phyloP scores from a whole-genome alignment of 2,888 invertebrate genomes.

The Nomada fabriciana region DNA sequence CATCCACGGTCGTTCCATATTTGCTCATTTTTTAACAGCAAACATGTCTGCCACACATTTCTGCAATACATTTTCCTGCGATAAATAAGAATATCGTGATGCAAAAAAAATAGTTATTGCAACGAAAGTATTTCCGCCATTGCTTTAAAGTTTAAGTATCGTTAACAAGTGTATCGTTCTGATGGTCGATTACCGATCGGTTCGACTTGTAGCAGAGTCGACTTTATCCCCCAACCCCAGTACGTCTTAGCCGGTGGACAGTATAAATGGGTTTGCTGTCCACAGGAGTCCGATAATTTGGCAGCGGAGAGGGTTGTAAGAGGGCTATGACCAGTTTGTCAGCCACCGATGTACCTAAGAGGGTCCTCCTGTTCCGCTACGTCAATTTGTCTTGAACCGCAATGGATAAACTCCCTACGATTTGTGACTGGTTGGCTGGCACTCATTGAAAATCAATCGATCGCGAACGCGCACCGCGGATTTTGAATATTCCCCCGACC shows the following conservation, averaged over 20 bases:
- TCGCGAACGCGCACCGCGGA: not conserved
- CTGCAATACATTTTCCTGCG: not conserved
- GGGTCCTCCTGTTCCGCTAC: conserved; percentile 67
- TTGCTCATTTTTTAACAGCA: not conserved
- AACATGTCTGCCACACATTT: too few relatives aligned
- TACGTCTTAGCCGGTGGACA: conserved; percentile 65
- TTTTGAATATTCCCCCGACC: conserved; percentile 22
- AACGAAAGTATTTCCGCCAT: not conserved
- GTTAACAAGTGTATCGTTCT: not conserved
- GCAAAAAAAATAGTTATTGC: not conserved
- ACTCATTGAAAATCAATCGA: conserved; percentile 63
- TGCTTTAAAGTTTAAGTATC: conserved; percentile 14
- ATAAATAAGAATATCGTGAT: too few relatives aligned
- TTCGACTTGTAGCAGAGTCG: conserved; percentile 30
- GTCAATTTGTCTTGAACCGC: conserved; percentile 79
- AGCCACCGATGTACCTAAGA: conserved; percentile 78
- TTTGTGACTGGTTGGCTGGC: conserved; percentile 59
- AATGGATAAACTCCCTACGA: conserved; percentile 79
- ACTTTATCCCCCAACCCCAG: conserved; percentile 44
- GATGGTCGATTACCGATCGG: conserved; percentile 32
- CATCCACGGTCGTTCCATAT: not conserved
- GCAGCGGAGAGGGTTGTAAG: conserved; percentile 78
- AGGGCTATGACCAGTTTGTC: conserved; percentile 82
- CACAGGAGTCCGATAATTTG: conserved; percentile 82
- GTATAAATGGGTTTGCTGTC: conserved; percentile 81